phyloP scores from a whole-genome alignment of 2,888 invertebrate genomes.

The Chrysotoxum bicinctum region DNA sequence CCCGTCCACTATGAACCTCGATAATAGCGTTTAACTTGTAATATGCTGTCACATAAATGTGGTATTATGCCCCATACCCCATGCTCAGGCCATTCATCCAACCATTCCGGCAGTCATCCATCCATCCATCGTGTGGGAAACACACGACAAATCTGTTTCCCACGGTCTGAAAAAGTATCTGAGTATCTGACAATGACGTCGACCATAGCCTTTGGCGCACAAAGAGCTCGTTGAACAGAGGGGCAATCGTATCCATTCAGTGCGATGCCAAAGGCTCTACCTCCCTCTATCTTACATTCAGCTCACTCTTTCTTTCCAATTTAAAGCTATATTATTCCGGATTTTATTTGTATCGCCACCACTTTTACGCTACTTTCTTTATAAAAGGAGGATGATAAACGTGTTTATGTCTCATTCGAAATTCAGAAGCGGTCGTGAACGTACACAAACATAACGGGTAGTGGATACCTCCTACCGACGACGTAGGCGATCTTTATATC shows the following conservation, averaged over 20 bases:
- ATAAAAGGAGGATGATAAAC: conserved; percentile 80
- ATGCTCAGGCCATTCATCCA: conserved; percentile 61
- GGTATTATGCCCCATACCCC: conserved; percentile 67
- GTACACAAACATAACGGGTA: conserved; percentile 60
- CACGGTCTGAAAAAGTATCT: conserved; percentile 75
- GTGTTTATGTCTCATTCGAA: conserved; percentile 81
- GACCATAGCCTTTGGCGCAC: conserved; percentile 50
- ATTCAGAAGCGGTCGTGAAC: conserved; percentile 76
- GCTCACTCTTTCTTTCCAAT: conserved; percentile 32
- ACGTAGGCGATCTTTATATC: conserved; percentile 69
- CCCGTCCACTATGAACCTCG: conserved; percentile 29
- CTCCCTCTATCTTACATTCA: background rate
- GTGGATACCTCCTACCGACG: conserved; percentile 20
- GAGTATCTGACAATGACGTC: conserved; percentile 70
- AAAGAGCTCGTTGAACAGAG: conserved; percentile 51
- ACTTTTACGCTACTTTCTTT: conserved; percentile 73
- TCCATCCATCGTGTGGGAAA: conserved; percentile 81
- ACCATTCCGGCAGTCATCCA: conserved; percentile 68
- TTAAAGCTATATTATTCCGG: conserved; percentile 49
- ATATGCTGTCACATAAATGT: conserved; percentile 62
- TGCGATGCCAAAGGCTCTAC: conserved; percentile 8
- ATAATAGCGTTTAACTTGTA: conserved; percentile 64
- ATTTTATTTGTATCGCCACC: conserved; percentile 60
- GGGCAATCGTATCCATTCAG: conserved; percentile 25
- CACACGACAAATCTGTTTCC: conserved; percentile 76